Evolutionary conservation across 2,888 invertebrate species (phyloP).

Genomic region (Pantelozetes paolii): DNA sequence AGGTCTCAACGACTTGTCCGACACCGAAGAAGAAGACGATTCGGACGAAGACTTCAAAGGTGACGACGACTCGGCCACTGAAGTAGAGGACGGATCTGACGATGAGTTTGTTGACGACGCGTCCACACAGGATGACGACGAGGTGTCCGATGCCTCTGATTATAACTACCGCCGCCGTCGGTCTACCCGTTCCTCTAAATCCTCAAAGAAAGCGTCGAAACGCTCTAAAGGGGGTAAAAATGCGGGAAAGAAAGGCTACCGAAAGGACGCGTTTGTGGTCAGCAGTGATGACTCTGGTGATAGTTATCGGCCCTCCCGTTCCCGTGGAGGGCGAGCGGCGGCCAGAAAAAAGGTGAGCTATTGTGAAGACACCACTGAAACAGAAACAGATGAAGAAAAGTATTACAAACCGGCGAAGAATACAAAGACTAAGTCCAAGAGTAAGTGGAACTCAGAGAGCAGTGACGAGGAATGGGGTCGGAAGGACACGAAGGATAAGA

Average conservation of each 20-base stretch:
- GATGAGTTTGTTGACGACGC: slow-evolving; percentile 37
- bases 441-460: slow-evolving; percentile 15
- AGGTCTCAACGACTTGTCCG: slow-evolving; percentile 17
- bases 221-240: background rate
- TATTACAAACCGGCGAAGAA: too few species aligned
- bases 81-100: slow-evolving; percentile 13
- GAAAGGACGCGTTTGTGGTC: slow-evolving; percentile 37
- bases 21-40: slow-evolving; percentile 42
- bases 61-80: slow-evolving; percentile 52
- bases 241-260: slow-evolving; percentile 26
- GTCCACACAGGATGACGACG: background rate
- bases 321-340: slow-evolving; percentile 25
- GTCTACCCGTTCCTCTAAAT: background rate
- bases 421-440: slow-evolving; percentile 24
- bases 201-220: background rate
- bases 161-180: background rate
- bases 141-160: slow-evolving; percentile 42
- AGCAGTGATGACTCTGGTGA: slow-evolving; percentile 36
- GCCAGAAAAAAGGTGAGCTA: slow-evolving; percentile 39
- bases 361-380: slow-evolving; percentile 40
- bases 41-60: slow-evolving; percentile 53
- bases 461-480: slow-evolving; percentile 42
- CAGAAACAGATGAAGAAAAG: slow-evolving; percentile 42
- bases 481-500: background rate
- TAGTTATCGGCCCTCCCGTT: slow-evolving; percentile 31